These are phyloP conservation scores for Penelope pileata DNA, from an alignment of 2,113 vertebrate species.

Conservation along the genomic window DNA sequence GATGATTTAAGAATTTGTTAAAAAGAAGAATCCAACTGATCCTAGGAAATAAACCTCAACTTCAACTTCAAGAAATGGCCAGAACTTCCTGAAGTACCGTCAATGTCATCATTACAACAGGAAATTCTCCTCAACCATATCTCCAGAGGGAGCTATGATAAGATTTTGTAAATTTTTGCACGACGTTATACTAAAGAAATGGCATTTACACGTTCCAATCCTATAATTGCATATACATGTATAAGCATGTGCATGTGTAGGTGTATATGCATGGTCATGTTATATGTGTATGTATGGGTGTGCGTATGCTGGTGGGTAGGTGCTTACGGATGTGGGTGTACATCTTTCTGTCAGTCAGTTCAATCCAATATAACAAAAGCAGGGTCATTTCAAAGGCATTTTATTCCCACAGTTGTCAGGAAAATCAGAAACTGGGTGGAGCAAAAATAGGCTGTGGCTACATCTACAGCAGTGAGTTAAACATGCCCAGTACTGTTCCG, in stretches of 20 bases:
- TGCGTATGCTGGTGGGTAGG: neutral
- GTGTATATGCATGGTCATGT: neutral
- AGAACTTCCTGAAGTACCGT: neutral
- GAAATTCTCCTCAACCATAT: neutral
- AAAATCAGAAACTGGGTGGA: constrained; percentile 51
- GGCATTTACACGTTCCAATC: neutral
- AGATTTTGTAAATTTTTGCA: neutral
- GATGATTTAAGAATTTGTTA: neutral
- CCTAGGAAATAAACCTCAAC: neutral
- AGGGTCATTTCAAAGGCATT: constrained; percentile 31
- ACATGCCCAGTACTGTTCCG: neutral
- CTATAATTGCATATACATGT: neutral
- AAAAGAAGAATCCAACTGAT: neutral
- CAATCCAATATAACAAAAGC: neutral
- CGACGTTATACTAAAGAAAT: neutral
- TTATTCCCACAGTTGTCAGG: constrained; percentile 18
- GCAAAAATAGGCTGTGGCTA: constrained; percentile 13
- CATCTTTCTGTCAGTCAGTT: neutral
- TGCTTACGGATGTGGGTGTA: neutral
- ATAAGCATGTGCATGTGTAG: neutral
- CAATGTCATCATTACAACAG: neutral
- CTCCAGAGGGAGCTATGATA: neutral
- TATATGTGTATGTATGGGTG: neutral
- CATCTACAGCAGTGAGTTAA: constrained; percentile 17
- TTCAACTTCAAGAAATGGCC: neutral